phyloP scores from a whole-genome alignment of 2,888 invertebrate species.

The Euplexia lucipara region DNA sequence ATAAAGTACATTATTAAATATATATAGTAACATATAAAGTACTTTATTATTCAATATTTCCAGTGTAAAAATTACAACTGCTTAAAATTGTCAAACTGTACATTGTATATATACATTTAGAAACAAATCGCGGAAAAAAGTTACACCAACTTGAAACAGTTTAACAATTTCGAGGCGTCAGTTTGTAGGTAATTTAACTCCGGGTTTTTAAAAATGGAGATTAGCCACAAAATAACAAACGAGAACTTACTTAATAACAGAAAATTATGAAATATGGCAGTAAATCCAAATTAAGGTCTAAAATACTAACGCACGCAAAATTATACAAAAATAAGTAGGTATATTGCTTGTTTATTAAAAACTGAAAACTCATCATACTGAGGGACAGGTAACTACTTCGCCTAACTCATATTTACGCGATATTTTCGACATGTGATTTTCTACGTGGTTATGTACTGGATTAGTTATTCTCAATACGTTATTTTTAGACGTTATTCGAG shows the following conservation, averaged over 20 bases:
- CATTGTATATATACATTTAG: background rate
- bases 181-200: background rate
- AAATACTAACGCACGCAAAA: slow-evolving; percentile 37
- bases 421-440: slow-evolving; percentile 86
- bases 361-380: slow-evolving; percentile 71
- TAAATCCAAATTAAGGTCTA: slow-evolving; percentile 29
- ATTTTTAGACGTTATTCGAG: slow-evolving; percentile 88
- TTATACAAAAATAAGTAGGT: slow-evolving; percentile 10
- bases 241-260: background rate
- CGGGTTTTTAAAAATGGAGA: background rate
- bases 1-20: too few relatives aligned
- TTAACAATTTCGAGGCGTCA: background rate
- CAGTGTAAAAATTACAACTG: background rate
- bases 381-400: slow-evolving; percentile 87
- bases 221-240: slow-evolving; percentile 2
- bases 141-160: background rate
- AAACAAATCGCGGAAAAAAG: slow-evolving; percentile 2
- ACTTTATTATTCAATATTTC: too few relatives aligned
- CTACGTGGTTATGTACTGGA: slow-evolving; percentile 84
- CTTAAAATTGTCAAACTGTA: background rate
- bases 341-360: slow-evolving; percentile 25
- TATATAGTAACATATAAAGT: too few relatives aligned
- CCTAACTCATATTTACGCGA: slow-evolving; percentile 85
- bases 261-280: slow-evolving; percentile 34
- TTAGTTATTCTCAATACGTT: slow-evolving; percentile 86